Evolutionary conservation across 2,888 invertebrate genomes (phyloP).

Genomic region (Malachius bipustulatus): DNA sequence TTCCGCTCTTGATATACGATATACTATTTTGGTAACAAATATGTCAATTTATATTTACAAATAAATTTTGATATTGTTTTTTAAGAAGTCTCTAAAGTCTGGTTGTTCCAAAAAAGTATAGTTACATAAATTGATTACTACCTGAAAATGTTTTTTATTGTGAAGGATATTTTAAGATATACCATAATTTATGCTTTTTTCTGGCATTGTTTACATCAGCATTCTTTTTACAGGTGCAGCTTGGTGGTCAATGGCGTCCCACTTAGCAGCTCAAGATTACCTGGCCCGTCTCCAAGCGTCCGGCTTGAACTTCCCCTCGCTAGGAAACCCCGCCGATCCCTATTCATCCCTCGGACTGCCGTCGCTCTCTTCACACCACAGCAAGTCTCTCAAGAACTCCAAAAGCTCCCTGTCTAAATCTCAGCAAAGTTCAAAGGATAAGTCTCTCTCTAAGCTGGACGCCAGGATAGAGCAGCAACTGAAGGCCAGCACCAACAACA

Average conservation of each 20-base stretch:
- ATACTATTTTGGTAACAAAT: no score
- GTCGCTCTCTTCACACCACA: conserved; percentile 36
- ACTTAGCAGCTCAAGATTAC: conserved; percentile 80
- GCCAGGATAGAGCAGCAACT: conserved; percentile 20
- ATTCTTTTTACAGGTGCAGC: conserved; percentile 52
- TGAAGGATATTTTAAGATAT: no score
- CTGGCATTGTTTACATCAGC: no score
- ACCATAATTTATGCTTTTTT: no score
- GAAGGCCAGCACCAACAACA: conserved; percentile 20
- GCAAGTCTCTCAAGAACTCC: conserved; percentile 26
- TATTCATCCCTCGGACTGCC: conserved; percentile 45
- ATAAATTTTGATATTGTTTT: no score
- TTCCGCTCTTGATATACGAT: no score
- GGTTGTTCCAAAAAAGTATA: no score
- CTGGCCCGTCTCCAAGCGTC: conserved; percentile 72
- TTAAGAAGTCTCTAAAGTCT: no score
- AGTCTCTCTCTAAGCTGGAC: conserved; percentile 22
- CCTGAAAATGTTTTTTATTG: no score
- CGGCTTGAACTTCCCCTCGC: conserved; percentile 57
- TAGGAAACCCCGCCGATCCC: conserved; percentile 46
- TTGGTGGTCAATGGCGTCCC: conserved; percentile 87
- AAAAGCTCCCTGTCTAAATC: conserved; percentile 24
- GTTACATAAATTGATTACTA: no score
- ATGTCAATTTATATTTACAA: no score
- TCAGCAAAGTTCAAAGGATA: conserved; percentile 16